Percentiles rank a stretch among this genome's conserved stretches.
Evolutionary conservation across 2,888 invertebrate species (phyloP).

Genomic region (Halictus ligatus): DNA sequence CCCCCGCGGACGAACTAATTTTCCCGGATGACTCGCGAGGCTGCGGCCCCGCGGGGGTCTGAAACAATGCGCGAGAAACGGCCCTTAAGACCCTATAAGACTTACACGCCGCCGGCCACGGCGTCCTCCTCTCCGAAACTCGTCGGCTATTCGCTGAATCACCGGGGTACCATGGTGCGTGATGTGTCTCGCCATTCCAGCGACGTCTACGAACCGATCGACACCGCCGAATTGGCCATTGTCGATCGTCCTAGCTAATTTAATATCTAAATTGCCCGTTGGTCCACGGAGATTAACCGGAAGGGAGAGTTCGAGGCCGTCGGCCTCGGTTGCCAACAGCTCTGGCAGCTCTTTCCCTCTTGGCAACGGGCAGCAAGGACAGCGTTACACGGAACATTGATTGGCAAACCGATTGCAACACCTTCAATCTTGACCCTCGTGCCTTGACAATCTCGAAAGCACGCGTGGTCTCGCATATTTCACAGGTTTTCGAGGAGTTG

Average conservation of each 20-base stretch:
- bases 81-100: conserved; percentile 67
- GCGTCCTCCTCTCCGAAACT: conserved; percentile 59
- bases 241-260: not conserved
- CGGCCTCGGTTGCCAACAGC: not conserved
- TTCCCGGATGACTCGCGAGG: conserved; percentile 83
- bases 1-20: conserved; percentile 84
- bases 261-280: not conserved
- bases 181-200: conserved; percentile 68
- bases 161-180: conserved; percentile 66
- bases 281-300: conserved; percentile 3
- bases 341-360: not conserved
- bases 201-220: conserved; percentile 63
- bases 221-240: not conserved
- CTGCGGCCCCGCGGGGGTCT: conserved; percentile 82
- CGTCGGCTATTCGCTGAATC: conserved; percentile 76
- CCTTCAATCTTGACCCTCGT: not conserved
- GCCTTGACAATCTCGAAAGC: not conserved
- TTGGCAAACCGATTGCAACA: not conserved
- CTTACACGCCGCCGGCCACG: conserved; percentile 64
- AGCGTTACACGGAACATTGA: not conserved
- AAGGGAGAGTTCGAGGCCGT: not conserved
- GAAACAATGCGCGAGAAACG: conserved; percentile 83
- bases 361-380: not conserved
- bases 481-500: not conserved
- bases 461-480: not conserved